Evolutionary conservation across 1,140 invertebrate genomes (phyloP).

Genomic region (Aphis gossypii): DNA sequence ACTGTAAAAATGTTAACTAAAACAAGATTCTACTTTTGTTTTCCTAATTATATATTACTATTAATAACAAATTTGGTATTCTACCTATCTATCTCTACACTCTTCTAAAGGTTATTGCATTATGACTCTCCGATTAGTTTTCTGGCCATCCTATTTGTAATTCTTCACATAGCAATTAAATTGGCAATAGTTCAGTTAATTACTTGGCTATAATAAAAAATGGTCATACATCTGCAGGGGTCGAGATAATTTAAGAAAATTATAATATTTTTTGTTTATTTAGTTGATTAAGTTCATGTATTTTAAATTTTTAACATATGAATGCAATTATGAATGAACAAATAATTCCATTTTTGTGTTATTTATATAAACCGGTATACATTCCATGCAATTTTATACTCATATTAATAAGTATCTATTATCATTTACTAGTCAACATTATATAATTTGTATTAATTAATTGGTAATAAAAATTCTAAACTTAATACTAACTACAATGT

Average conservation of each 20-base stretch:
- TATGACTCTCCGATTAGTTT: background rate
- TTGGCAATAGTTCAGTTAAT: conserved; percentile 12
- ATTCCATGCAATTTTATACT: background rate
- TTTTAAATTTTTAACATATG: background rate
- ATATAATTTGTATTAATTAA: background rate
- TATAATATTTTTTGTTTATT: background rate
- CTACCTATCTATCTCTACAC: background rate
- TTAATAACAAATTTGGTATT: conserved; percentile 26
- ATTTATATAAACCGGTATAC: background rate
- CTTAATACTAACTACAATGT: background rate
- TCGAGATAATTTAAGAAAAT: background rate
- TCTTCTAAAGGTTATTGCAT: conserved; percentile 35
- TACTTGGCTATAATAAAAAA: conserved; percentile 7
- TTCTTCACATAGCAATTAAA: conserved; percentile 30
- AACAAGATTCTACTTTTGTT: background rate
- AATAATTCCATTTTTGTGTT: background rate
- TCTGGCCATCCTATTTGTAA: background rate
- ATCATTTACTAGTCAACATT: background rate
- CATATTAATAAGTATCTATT: background rate
- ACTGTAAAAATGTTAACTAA: background rate
- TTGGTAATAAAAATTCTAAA: background rate
- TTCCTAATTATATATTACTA: background rate
- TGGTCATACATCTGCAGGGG: background rate
- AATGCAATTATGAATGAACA: background rate
- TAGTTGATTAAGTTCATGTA: background rate